Percentiles rank a stretch among this genome's conserved stretches.
These are phyloP conservation scores for Ostrea edulis DNA, from an alignment of 1,140 invertebrate species.

Conservation along the genomic window DNA sequence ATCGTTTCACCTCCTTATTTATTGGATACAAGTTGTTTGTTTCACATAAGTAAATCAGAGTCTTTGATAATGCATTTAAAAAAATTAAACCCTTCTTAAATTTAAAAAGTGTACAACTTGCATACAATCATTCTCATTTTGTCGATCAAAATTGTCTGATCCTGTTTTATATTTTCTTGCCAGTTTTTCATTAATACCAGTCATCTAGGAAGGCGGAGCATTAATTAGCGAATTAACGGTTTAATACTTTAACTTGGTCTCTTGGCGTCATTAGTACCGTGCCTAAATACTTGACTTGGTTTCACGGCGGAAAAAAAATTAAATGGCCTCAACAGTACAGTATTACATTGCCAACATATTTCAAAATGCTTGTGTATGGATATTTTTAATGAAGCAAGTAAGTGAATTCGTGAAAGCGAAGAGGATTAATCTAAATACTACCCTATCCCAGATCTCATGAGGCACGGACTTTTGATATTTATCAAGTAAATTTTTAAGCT, in stretches of 20 bases:
- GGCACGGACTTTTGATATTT: not conserved
- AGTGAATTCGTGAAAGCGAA: not conserved
- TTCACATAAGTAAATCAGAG: no score
- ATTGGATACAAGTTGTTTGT: no score
- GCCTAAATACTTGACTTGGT: not conserved
- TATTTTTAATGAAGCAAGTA: not conserved
- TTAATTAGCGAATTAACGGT: slow-evolving; percentile 25
- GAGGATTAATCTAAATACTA: slow-evolving; percentile 1
- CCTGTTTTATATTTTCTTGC: no score
- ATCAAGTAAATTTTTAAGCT: not conserved
- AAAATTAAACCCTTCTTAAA: no score
- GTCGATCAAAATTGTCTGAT: no score
- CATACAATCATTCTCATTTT: no score
- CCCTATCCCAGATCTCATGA: not conserved
- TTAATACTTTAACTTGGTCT: not conserved
- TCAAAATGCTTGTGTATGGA: not conserved
- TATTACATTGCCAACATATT: slow-evolving; percentile 12
- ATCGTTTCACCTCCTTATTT: no score
- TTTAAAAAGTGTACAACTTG: no score
- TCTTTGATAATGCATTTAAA: no score
- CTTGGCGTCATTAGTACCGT: not conserved
- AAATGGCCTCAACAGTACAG: not conserved
- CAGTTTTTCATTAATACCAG: not conserved
- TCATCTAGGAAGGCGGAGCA: slow-evolving; percentile 17
- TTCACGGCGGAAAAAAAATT: not conserved